phyloP scores from a whole-genome alignment of 2,113 vertebrate genomes.

The Ranitomeya imitator region DNA sequence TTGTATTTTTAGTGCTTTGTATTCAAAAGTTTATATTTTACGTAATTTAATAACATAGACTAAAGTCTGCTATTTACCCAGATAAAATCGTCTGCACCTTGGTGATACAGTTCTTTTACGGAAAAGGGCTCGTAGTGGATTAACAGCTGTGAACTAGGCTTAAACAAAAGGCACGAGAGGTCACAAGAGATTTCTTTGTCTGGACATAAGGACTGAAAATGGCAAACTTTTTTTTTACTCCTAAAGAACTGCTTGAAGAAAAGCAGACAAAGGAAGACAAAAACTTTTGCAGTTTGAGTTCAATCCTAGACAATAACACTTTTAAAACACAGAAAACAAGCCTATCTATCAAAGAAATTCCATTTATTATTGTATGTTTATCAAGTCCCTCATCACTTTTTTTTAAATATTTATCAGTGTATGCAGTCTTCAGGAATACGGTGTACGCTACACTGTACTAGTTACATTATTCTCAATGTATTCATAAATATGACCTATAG shows the following conservation, averaged over 20 bases:
- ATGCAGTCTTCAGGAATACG: no score
- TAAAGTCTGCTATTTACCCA: neutral
- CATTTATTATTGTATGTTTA: neutral
- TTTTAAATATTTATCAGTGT: no score
- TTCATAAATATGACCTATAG: no score
- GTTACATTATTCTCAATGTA: no score
- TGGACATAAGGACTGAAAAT: neutral
- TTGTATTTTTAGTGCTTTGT: neutral
- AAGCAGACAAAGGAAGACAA: no score
- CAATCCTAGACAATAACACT: no score
- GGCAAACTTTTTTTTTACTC: neutral
- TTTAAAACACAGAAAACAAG: neutral
- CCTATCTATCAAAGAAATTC: neutral
- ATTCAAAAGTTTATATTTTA: neutral
- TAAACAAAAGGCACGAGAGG: neutral
- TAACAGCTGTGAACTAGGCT: neutral
- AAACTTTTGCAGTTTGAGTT: no score
- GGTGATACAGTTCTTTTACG: neutral
- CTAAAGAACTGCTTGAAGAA: no score
- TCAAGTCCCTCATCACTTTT: neutral
- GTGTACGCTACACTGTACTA: no score
- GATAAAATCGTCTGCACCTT: neutral
- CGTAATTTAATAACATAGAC: neutral
- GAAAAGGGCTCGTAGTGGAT: neutral
- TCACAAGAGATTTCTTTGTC: neutral